These are phyloP conservation scores for Mohoua ochrocephala DNA, from an alignment of 2,113 vertebrate genomes.

Conservation along the genomic window DNA sequence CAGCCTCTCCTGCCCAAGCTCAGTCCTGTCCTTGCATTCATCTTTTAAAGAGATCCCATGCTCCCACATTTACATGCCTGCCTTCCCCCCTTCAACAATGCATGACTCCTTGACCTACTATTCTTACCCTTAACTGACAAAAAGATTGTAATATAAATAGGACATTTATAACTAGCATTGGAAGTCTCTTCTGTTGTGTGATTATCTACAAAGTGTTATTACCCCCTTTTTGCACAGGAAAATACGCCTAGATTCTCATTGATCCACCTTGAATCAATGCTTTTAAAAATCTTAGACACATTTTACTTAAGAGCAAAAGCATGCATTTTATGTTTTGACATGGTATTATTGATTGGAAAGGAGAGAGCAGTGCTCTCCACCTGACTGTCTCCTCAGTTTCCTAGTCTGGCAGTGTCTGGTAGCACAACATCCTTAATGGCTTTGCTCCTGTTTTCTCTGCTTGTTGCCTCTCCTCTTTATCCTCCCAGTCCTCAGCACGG, in stretches of 20 bases:
- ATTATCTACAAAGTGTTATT: slow-evolving; percentile 87
- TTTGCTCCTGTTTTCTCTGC: slow-evolving; percentile 80
- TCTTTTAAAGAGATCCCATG: neutral
- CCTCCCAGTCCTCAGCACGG: slow-evolving; percentile 71
- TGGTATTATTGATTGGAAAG: slow-evolving; percentile 87
- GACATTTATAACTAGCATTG: slow-evolving; percentile 60
- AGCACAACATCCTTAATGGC: slow-evolving; percentile 91
- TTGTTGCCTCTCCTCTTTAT: slow-evolving; percentile 65
- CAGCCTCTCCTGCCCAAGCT: neutral
- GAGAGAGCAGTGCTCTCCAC: slow-evolving; percentile 62
- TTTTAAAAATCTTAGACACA: slow-evolving; percentile 98
- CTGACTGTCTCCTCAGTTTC: slow-evolving; percentile 67
- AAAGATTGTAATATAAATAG: slow-evolving; percentile 66
- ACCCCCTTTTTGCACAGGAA: slow-evolving; percentile 85
- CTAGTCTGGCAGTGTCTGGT: slow-evolving; percentile 79
- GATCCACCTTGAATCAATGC: slow-evolving; percentile 92
- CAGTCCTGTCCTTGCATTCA: neutral
- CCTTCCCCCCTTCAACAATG: neutral
- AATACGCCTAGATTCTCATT: slow-evolving; percentile 87
- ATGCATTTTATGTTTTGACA: slow-evolving; percentile 98
- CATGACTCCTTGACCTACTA: slow-evolving; percentile 69
- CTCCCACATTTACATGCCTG: neutral
- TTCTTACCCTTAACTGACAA: slow-evolving; percentile 65
- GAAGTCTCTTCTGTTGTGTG: slow-evolving; percentile 70
- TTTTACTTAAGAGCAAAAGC: slow-evolving; percentile 98